Base-by-base conservation (phyloP, 1,140 invertebrate species). In the Pseudomyrmex cubaensis region DNA sequence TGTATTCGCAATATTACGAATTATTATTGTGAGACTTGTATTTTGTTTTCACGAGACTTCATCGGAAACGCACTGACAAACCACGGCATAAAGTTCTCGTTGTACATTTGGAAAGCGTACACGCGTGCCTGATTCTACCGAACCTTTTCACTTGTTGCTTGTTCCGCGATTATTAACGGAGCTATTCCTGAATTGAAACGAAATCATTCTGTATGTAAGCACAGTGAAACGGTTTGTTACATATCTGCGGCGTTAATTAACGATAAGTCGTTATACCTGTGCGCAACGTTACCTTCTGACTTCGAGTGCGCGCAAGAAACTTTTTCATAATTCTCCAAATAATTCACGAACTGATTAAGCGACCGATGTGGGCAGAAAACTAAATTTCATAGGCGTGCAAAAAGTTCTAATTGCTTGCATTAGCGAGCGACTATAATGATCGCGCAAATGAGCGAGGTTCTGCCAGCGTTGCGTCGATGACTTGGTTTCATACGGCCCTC, bases 321-420 rank as follows among this genome's bases (percentile, higher is more conserved):
- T 20, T 35, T 17, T 44, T 35, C 35, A 7, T 52, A 35, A 59
- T n/a, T 25, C 0, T 25, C 10, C 8, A 72, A 48, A 25, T 15
- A 50, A 7, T 35, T 35, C 7, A 1, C 35, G 5, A 35, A 35
- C 35, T 35, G 35, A 35, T 35, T 35, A 35, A 35, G 35, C 52
- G 66, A 80, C 15, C 72, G 22, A 46, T 20, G 54, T 59, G 22
- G 54, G 54, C n/a, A 59, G 76, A 22, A 44, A 70, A n/a, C 22
- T 52, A 50, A 10, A 70, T 22, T 56, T 15, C 3, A 66, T 48
- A 22, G 66, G 64, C 35, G 35, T 69, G 35, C 76, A 17, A 70
- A 54, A 48, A 72, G 66, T 48, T 61, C 54, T 80, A 80, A 72
- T 80, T 80, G n/a, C 76, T 61, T 70, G 57, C 66, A 25, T 80